Conservation (phyloP, 2,797 vertebrate genomes). For the Prionace glauca region DNA sequence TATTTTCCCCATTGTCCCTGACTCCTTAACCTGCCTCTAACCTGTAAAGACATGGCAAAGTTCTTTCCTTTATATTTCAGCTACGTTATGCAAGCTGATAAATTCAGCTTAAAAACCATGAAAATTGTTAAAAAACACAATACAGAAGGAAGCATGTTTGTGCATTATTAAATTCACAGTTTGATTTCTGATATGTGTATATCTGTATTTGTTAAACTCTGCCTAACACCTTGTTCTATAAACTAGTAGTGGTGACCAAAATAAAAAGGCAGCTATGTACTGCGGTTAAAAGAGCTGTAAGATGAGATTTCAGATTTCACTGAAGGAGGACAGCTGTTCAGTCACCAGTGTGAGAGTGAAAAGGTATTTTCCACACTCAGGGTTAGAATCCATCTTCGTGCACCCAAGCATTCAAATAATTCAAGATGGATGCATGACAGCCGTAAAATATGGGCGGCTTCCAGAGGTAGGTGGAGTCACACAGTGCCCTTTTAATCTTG, state of each 20-base stretch:
- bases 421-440: constrained; percentile 37
- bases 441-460: constrained; percentile 51
- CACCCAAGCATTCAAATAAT: constrained; percentile 24
- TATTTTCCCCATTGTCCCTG: neutral
- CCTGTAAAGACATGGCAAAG: neutral
- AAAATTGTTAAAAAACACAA: constrained; percentile 25
- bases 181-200: constrained; percentile 32
- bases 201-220: constrained; percentile 30
- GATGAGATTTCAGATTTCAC: constrained; percentile 38
- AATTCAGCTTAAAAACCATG: constrained; percentile 23
- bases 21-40: neutral
- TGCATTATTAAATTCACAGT: constrained; percentile 15
- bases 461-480: constrained; percentile 62
- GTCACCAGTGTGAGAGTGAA: constrained; percentile 29
- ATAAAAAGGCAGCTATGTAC: constrained; percentile 35
- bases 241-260: constrained; percentile 30
- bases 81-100: too few relatives aligned
- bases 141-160: constrained; percentile 14
- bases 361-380: constrained; percentile 38
- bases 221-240: constrained; percentile 32
- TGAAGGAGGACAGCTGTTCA: constrained; percentile 31
- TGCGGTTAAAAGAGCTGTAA: constrained; percentile 18
- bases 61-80: neutral
- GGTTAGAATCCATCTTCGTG: constrained; percentile 25
- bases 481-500: constrained; percentile 50